Evolutionary conservation across 64 coral and sea anemone genomes (phyloP), one percentile per base, ranked within the genome.

Genomic region (Porites australiensis): DNA sequence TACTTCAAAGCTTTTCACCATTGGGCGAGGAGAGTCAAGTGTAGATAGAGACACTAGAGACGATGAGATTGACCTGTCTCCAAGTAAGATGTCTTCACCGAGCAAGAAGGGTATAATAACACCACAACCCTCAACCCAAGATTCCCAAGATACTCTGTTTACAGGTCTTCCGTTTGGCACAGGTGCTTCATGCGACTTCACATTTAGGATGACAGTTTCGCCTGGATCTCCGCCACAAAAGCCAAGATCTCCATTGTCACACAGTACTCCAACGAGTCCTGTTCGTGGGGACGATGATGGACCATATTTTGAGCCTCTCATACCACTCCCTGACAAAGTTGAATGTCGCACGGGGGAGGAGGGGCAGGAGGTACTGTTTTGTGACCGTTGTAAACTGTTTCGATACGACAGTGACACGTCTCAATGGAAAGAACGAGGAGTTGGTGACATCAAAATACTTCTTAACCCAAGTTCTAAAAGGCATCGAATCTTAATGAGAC

Each of bases 371-470:
- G 72, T 94, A 2, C 44, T 94, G 55, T 97, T 94, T 50, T 88
- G 92, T 79, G 66, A 94, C 21, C 82, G 92, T 51, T 93, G 92
- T 54, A 97, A 97, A 52, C 50, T 97, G 68, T 97, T 87, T 55
- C 82, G 95, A 64, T 94, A 82, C 71, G 95, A 98, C 27, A 80
- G 72, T 11, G 48, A 51, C 52, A 16, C 91, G 50, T 91, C 79
- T 14, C 92, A 95, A 64, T 98, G 96, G 96, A 98, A 98, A 72
- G 96, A 98, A 79, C 89, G 96, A 86, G 96, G 96, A 21, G 8
- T 98, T 9, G 96, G 96, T 19, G 96, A 98, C 18, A 86, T 98
- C 51, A 98, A 98, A 60, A 88, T 98, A 44, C 58, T 98, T n/a
- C 47, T 67, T 52, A 88, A 95, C 50, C 44, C 70, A 15, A 53